phyloP scores from a whole-genome alignment of 1,140 invertebrate species.

The Aphaenogaster floridana region DNA sequence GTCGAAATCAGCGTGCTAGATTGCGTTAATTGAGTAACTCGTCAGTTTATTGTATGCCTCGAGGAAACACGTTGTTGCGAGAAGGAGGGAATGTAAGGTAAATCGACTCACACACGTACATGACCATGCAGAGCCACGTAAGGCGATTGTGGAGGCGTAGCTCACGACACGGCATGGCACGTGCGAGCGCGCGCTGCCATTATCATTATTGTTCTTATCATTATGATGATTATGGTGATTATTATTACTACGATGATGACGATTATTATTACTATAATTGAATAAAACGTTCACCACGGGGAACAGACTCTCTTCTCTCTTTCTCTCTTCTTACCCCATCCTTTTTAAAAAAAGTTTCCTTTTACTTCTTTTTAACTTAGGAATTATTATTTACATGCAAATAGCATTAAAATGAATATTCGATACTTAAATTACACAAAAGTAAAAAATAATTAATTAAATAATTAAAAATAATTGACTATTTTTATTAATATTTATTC shows the following conservation, averaged over 20 bases:
- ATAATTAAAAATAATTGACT: neutral
- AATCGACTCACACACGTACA: slow-evolving; percentile 24
- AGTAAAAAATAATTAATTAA: neutral
- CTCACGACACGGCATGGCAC: slow-evolving; percentile 31
- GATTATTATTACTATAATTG: slow-evolving; percentile 82
- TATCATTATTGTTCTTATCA: slow-evolving; percentile 75
- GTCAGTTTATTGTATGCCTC: slow-evolving; percentile 58
- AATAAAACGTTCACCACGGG: slow-evolving; percentile 84
- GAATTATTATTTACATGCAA: neutral
- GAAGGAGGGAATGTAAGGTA: neutral
- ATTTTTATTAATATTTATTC: neutral
- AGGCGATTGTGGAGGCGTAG: slow-evolving; percentile 25
- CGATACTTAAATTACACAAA: neutral
- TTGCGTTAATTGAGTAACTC: slow-evolving; percentile 57
- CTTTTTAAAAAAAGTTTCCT: neutral
- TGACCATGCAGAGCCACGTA: slow-evolving; percentile 10
- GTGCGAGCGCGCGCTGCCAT: slow-evolving; percentile 59
- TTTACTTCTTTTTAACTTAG: neutral
- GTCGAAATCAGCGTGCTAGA: slow-evolving; percentile 39
- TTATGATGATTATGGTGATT: slow-evolving; percentile 56
- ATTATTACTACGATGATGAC: slow-evolving; percentile 69
- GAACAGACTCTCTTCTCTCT: neutral
- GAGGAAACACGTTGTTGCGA: slow-evolving; percentile 36
- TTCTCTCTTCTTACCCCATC: neutral
- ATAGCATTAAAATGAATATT: neutral